phyloP scores from a whole-genome alignment of 2,797 vertebrate genomes.

The Lepidocolaptes lacrymiger region DNA sequence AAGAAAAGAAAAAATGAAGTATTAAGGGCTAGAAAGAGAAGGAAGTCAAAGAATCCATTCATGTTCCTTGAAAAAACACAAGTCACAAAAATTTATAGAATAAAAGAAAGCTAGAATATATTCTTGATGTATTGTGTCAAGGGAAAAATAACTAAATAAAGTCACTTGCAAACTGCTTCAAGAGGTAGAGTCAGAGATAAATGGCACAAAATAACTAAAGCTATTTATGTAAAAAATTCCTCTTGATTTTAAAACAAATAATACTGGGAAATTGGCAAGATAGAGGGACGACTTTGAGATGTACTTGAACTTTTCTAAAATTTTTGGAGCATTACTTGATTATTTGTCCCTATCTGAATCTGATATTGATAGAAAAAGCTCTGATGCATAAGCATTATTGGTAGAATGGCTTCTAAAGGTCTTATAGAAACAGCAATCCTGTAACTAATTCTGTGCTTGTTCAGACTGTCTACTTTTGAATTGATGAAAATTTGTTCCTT shows the following conservation, averaged over 20 bases:
- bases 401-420: conserved; percentile 5
- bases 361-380: neutral
- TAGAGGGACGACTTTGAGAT: neutral
- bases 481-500: neutral
- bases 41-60: neutral
- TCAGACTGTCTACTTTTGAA: neutral
- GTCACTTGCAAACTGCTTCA: neutral
- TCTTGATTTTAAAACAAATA: neutral
- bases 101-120: neutral
- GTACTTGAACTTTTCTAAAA: neutral
- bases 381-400: neutral
- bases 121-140: neutral
- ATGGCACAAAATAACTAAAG: neutral
- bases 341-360: neutral
- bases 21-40: neutral
- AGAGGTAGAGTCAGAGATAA: neutral
- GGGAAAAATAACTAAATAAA: conserved; percentile 1
- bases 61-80: neutral
- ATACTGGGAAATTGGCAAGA: neutral
- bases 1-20: neutral
- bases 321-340: neutral
- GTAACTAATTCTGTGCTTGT: neutral
- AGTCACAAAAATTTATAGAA: neutral
- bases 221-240: neutral
- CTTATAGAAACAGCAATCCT: neutral